Evolutionary conservation across 2,888 invertebrate genomes (phyloP), one percentile per base, ranked within the genome.

Genomic region (Rotaria macrura): DNA sequence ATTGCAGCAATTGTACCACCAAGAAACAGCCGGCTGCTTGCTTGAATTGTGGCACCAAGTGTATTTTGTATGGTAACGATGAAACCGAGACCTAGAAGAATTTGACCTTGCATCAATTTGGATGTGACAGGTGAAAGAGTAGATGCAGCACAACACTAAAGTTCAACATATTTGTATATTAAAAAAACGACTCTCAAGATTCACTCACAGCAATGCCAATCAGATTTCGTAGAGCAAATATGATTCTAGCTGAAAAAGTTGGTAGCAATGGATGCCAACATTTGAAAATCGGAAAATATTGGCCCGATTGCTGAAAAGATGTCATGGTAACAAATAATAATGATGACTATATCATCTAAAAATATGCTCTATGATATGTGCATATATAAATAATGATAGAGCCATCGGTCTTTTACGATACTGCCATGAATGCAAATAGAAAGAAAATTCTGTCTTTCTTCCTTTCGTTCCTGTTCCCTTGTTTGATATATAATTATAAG

Each of bases 251-350:
- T 20, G 74, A 25, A 74, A 74, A 74, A 2, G 25, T 2, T 38
- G 74, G 74, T 74, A 74, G 25, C 20, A 74, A 43, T 43, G 74
- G 74, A 74, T 74, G 43, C 65, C 65, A 65, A 65, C 65, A 65
- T 12, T 7, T 65, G 5, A 29, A 34, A 34, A 1, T 14, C 34
- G 65, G 4, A 5, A 23, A 5, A 23, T 23, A 52, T 65, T 34
- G 29, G 34, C 34, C 52, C 1, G 52, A 65, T 65, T 29, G 17
- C 34, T 65, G 29, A 4, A 12, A 9, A 65, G 29, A 9, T 65
- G 34, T 14, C 65, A 65, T 65, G 2, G n/a, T 3, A 34, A n/a
- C 0, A 29, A 14, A 2, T 29, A 29, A n/a, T n/a, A n/a, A n/a
- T 3, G 29, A 14, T 29, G 1, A 4, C 10, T 29, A 34, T 34